phyloP scores from a whole-genome alignment of 2,113 vertebrate genomes.

The Triplophysa tibetana region DNA sequence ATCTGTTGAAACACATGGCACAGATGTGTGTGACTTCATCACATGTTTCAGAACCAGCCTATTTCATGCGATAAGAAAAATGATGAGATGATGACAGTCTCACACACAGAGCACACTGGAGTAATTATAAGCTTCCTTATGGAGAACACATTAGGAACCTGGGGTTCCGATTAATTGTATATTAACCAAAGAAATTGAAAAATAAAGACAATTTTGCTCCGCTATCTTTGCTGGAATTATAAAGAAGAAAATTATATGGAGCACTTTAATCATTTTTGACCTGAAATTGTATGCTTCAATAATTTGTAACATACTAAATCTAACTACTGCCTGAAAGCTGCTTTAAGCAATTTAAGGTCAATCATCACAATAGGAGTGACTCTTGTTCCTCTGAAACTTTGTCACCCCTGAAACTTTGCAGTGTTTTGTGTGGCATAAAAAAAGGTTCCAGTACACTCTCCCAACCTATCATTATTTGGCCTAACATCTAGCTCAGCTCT shows the following conservation, averaged over 20 bases:
- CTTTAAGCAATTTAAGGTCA: too few species aligned
- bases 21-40: background rate
- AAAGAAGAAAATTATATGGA: background rate
- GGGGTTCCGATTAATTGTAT: conserved; percentile 10
- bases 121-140: conserved; percentile 21
- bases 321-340: background rate
- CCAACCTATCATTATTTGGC: background rate
- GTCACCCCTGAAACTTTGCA: too few species aligned
- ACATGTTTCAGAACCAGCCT: background rate
- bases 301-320: conserved; percentile 6
- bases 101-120: background rate
- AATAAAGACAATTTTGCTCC: background rate
- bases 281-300: background rate
- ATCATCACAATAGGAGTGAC: background rate
- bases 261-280: background rate
- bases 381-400: too few species aligned
- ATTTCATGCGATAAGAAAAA: conserved; percentile 7
- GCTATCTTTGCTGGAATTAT: background rate
- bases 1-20: conserved; percentile 24
- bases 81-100: background rate
- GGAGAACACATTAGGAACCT: conserved; percentile 9
- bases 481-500: background rate
- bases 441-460: too few species aligned
- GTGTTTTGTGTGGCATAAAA: too few species aligned
- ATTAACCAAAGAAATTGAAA: background rate